phyloP scores from a whole-genome alignment of 2,797 vertebrate genomes.

The Calcarius lapponicus region DNA sequence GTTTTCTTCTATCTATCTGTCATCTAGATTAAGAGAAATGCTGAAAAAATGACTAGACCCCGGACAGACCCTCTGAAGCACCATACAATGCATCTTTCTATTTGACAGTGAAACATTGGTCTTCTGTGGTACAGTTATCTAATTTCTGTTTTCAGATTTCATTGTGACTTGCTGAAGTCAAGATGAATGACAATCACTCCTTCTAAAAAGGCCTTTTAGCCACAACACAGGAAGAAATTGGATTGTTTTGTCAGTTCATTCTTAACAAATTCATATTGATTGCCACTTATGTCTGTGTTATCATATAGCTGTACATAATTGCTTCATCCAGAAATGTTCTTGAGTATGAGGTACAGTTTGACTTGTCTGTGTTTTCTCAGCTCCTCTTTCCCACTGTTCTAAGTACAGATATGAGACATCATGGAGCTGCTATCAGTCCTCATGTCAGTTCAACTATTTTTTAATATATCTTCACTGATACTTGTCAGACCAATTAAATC shows the following conservation, averaged over 20 bases:
- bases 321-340: neutral
- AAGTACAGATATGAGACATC: neutral
- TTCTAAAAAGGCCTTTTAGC: neutral
- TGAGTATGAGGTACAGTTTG: neutral
- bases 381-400: neutral
- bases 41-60: neutral
- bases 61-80: neutral
- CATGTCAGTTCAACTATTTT: neutral
- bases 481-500: neutral
- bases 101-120: neutral
- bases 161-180: neutral
- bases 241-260: conserved; percentile 8
- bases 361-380: neutral
- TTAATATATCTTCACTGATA: neutral
- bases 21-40: neutral
- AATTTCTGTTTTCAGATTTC: conserved; percentile 16
- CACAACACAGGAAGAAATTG: neutral
- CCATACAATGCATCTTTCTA: neutral
- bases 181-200: neutral
- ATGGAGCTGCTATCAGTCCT: neutral
- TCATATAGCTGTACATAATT: neutral
- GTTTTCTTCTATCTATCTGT: neutral
- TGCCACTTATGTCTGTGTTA: neutral
- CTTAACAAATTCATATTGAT: neutral
- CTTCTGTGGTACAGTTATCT: neutral